Evolutionary conservation across 2,888 invertebrate genomes (phyloP).

Genomic region (Itoplectis maculator): DNA sequence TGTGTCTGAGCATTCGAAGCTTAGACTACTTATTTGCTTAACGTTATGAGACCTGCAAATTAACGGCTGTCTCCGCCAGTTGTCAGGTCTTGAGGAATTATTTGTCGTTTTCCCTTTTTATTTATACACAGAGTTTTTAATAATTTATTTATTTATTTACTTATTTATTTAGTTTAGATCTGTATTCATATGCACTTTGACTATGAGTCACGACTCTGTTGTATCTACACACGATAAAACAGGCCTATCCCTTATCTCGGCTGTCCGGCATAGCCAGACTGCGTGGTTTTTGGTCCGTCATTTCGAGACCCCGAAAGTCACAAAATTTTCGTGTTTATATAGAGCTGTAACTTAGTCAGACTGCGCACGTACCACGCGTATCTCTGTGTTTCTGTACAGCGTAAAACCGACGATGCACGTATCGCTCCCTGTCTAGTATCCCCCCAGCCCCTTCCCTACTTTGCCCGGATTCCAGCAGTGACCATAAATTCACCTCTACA

Average conservation of each 20-base stretch:
- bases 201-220: neutral
- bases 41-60: too few species aligned
- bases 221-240: neutral
- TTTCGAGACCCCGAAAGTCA: neutral
- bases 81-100: too few species aligned
- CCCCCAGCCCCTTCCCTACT: too few species aligned
- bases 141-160: too few species aligned
- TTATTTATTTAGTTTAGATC: neutral
- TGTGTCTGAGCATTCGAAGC: too few species aligned
- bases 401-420: slow-evolving; percentile 42
- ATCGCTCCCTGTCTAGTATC: slow-evolving; percentile 40
- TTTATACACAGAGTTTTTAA: too few species aligned
- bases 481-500: slow-evolving; percentile 61
- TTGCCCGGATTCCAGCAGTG: slow-evolving; percentile 57
- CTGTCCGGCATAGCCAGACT: neutral
- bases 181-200: neutral
- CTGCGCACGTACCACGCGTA: slow-evolving; percentile 52
- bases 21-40: too few species aligned
- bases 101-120: too few species aligned
- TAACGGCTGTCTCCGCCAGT: too few species aligned
- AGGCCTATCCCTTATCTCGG: neutral
- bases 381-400: slow-evolving; percentile 49
- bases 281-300: neutral
- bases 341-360: slow-evolving; percentile 26
- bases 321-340: slow-evolving; percentile 14